Conservation (phyloP, 92 coral and sea anemone species). For the Epizoanthus scotinus region DNA sequence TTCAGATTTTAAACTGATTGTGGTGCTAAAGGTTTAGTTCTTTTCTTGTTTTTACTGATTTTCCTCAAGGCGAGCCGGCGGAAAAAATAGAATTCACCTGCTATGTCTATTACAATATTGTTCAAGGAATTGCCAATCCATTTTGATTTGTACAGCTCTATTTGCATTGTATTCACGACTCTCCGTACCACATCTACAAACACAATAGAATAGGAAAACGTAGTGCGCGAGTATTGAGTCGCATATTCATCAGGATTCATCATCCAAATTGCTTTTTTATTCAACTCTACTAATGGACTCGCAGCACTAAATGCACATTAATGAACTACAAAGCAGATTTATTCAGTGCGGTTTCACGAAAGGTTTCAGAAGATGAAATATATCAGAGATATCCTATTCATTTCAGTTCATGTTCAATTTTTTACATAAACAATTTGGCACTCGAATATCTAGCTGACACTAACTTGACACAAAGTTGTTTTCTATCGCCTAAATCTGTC, state of each 20-base stretch:
- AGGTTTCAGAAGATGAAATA: slow-evolving; percentile 2
- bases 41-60: slow-evolving; percentile 6
- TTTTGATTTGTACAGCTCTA: slow-evolving; percentile 39
- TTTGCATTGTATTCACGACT: slow-evolving; percentile 38
- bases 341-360: slow-evolving; percentile 38
- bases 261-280: slow-evolving; percentile 35
- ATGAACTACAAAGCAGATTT: not conserved
- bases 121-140: slow-evolving; percentile 26
- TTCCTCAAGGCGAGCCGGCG: slow-evolving; percentile 39
- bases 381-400: slow-evolving; percentile 25
- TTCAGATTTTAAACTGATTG: not conserved
- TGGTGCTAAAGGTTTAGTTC: not conserved
- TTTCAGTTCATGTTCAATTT: slow-evolving; percentile 27
- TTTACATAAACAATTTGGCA: slow-evolving; percentile 42
- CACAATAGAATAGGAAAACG: slow-evolving; percentile 31
- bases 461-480: slow-evolving; percentile 26
- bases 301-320: slow-evolving; percentile 5
- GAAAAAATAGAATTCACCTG: slow-evolving; percentile 30
- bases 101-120: slow-evolving; percentile 36
- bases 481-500: slow-evolving; percentile 29
- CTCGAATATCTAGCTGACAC: slow-evolving; percentile 36
- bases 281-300: slow-evolving; percentile 37
- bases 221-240: slow-evolving; percentile 22
- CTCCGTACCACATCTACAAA: slow-evolving; percentile 42
- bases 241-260: slow-evolving; percentile 35